Percentiles rank a stretch among this genome's conserved stretches.
phyloP scores from a whole-genome alignment of 2,888 invertebrate genomes.

The Xestobium rufovillosum region DNA sequence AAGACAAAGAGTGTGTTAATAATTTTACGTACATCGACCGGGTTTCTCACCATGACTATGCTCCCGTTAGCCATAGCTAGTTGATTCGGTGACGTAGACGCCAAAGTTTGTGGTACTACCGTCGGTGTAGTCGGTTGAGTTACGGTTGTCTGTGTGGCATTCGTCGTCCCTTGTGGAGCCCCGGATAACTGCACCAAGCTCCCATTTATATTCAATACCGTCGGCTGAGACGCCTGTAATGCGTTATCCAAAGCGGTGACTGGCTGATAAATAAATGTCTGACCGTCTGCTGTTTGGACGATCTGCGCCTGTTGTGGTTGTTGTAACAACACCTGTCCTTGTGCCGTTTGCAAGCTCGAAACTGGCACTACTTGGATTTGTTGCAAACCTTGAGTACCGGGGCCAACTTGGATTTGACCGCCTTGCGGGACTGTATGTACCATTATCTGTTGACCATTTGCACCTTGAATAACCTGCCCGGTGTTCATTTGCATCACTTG shows the following conservation, averaged over 20 bases:
- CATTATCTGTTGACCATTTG: slow-evolving; percentile 64
- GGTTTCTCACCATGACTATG: slow-evolving; percentile 63
- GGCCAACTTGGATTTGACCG: slow-evolving; percentile 57
- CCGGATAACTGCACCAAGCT: slow-evolving; percentile 63
- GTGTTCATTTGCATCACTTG: slow-evolving; percentile 52
- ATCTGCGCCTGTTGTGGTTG: slow-evolving; percentile 68
- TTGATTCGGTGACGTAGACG: slow-evolving; percentile 46
- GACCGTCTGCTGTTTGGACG: slow-evolving; percentile 87
- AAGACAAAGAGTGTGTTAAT: too few relatives aligned
- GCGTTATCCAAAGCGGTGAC: slow-evolving; percentile 50
- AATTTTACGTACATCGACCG: slow-evolving; percentile 36
- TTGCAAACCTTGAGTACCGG: slow-evolving; percentile 56
- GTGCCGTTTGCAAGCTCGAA: slow-evolving; percentile 53
- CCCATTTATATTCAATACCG: slow-evolving; percentile 70
- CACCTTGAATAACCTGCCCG: slow-evolving; percentile 58
- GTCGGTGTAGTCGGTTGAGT: slow-evolving; percentile 37
- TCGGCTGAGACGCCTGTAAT: slow-evolving; percentile 54
- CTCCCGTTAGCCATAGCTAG: slow-evolving; percentile 61
- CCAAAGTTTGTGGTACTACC: slow-evolving; percentile 39
- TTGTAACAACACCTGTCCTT: slow-evolving; percentile 54
- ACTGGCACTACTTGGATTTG: slow-evolving; percentile 70
- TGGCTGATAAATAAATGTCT: slow-evolving; percentile 86
- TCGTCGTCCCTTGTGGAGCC: slow-evolving; percentile 38
- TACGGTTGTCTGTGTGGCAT: slow-evolving; percentile 31
- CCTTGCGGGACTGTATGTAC: slow-evolving; percentile 59